Percentiles rank a stretch among this genome's conserved stretches.
These are phyloP conservation scores for Hydropsyche tenuis DNA, from an alignment of 1,140 invertebrate species.

Conservation along the genomic window DNA sequence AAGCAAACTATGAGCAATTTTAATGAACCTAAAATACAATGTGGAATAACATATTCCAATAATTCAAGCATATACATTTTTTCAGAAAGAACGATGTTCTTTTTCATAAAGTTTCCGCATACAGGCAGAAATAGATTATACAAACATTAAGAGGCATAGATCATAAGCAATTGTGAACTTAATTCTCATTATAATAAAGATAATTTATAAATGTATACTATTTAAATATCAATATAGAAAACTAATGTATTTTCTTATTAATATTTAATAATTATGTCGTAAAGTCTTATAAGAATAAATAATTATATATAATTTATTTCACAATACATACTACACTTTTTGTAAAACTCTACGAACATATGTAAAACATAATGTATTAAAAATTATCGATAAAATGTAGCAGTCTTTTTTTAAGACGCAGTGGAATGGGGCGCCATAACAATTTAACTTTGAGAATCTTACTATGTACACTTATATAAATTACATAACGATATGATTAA, in stretches of 20 bases:
- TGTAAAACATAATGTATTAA: slow-evolving; percentile 11
- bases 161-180: background rate
- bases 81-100: too few relatives aligned
- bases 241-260: slow-evolving; percentile 22
- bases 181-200: slow-evolving; percentile 10
- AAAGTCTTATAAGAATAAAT: slow-evolving; percentile 34
- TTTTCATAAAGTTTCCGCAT: too few relatives aligned
- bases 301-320: slow-evolving; percentile 17
- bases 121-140: too few relatives aligned
- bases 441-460: slow-evolving; percentile 19
- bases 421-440: slow-evolving; percentile 39
- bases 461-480: slow-evolving; percentile 16
- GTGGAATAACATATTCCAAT: too few relatives aligned
- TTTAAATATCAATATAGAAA: slow-evolving; percentile 22
- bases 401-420: slow-evolving; percentile 39
- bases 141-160: background rate
- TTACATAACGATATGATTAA: background rate
- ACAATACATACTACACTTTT: background rate
- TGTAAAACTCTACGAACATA: slow-evolving; percentile 30
- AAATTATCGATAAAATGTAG: slow-evolving; percentile 24
- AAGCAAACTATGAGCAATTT: too few relatives aligned
- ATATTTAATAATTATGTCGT: slow-evolving; percentile 5
- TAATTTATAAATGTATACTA: background rate
- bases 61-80: too few relatives aligned
- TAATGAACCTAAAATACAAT: too few relatives aligned